Base-by-base conservation (phyloP, 2,888 invertebrate species). In the Nysson spinosus region DNA sequence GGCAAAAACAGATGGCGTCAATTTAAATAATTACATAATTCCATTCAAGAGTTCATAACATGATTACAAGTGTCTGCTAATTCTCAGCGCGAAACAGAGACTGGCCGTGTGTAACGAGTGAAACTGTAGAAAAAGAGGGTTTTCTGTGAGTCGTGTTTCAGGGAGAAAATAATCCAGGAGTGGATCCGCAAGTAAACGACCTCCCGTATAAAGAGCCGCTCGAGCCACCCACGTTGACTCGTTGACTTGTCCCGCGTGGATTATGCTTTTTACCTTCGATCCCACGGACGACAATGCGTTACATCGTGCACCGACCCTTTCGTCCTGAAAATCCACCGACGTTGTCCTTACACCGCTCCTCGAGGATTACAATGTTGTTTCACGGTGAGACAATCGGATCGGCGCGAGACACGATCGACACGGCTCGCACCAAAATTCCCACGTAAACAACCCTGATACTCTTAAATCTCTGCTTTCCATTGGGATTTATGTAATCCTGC, bases 261-360 rank as follows among this genome's bases (percentile, higher is more conserved):
- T 62, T 62, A 66, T 56, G 47, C 58, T 64, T 69, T 69, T 69
- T 69, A 69, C 69, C 62, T 68, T 68, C 67, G 66, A 68, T 68
- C 66, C 67, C 67, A 66, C 55, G 61, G 46, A 66, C 66, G 67
- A 68, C 67, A 62, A 66, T 67, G 66, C 67, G 67, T 67, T 68
- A 44, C 67, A 19, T 55, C 28, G 42, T 32, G 66, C 43, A 46
- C 46, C 30, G 49, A 44, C 51, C 37, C 52, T 26, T 26, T 35
- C n/a, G 52, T 52, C 52, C 58, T 44, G 67, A 54, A 67, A 56
- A 67, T 60, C 43, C 66, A 58, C 52, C 32, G 49, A 28, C 51
- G 24, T n/a, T 32, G 49, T 52, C 54, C 58, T 49, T 64, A 40
- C 34, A 44, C 44, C 43, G 49, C 32, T 14, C 30, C 11, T 7